Base-by-base conservation (phyloP, 1,140 invertebrate genomes). In the Orchestia grillus region DNA sequence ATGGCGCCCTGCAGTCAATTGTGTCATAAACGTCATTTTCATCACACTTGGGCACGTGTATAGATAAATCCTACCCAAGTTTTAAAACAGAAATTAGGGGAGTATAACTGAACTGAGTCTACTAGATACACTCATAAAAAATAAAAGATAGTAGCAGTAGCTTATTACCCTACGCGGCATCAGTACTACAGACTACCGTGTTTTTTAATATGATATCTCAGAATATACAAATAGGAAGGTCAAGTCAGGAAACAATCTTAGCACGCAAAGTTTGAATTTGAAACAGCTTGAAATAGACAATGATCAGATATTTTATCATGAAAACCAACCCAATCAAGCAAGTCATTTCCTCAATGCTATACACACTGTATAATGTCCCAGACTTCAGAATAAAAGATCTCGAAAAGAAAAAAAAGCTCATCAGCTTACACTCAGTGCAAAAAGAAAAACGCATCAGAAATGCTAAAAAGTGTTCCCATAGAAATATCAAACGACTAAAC, bases 1-100 rank as follows among this genome's bases (percentile, higher is more conserved):
- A 98, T 97, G 8, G 98, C 45, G 87, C 98, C 97, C 97, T 98
- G 97, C 44, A 97, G 47, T 77, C 62, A 97, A 95, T 44, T 42
- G 88, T 44, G 42, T 44, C 88, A 90, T 90, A 3, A 4, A 6
- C 4, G 43, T 8, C 23, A 4, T 90, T 41, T 90, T 42, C 88
- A 90, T 8, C 8, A 28, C n/a, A 90, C 88, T 4, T 41, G 43
- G 88, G 42, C 15, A 28, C n/a, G n/a, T n/a, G n/a, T n/a, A n/a
- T n/a, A n/a, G n/a, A n/a, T n/a, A n/a, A n/a, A n/a, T n/a, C n/a
- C n/a, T n/a, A n/a, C 1, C 47, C 1, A 77, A 77, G 36, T 77
- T 36, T 36, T 77, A 77, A 77, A 77, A 15, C 15, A 23, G 36
- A 77, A 77, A 28, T 36, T 77, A 36, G 28, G 11, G 28, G 11